Conservation (phyloP, 2,113 vertebrate genomes). For the Gymnarchus niloticus region DNA sequence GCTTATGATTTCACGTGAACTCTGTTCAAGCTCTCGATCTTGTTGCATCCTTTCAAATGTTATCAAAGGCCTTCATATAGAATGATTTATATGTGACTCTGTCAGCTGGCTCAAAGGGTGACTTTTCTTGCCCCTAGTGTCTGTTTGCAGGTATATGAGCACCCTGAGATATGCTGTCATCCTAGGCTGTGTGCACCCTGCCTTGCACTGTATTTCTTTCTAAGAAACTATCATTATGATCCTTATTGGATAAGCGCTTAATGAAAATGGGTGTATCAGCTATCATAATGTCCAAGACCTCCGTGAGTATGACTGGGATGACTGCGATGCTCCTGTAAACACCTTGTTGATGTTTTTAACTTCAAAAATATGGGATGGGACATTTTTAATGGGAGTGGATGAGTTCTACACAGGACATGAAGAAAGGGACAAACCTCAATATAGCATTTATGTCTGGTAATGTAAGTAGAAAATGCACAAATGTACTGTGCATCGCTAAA, state of each 20-base stretch:
- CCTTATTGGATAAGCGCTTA: neutral
- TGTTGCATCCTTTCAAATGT: neutral
- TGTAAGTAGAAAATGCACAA: neutral
- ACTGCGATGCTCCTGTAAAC: neutral
- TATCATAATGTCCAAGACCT: neutral
- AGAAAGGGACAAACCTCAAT: neutral
- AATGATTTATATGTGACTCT: neutral
- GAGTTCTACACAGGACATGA: neutral
- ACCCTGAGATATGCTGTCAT: neutral
- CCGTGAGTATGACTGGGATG: neutral
- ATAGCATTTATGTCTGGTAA: neutral
- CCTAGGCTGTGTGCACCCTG: too few relatives aligned
- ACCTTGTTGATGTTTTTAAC: neutral
- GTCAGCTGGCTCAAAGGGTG: neutral
- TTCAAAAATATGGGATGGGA: neutral
- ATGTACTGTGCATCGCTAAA: neutral
- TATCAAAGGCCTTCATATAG: neutral
- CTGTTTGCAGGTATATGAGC: too few relatives aligned
- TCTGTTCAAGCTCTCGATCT: neutral
- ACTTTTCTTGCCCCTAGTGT: neutral
- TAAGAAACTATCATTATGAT: neutral
- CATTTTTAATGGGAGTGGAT: neutral
- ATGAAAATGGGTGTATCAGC: neutral
- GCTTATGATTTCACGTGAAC: neutral
- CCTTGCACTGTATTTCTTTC: neutral